These are phyloP conservation scores for Jordanella pulchra DNA, from an alignment of 2,797 vertebrate species.

Conservation along the genomic window DNA sequence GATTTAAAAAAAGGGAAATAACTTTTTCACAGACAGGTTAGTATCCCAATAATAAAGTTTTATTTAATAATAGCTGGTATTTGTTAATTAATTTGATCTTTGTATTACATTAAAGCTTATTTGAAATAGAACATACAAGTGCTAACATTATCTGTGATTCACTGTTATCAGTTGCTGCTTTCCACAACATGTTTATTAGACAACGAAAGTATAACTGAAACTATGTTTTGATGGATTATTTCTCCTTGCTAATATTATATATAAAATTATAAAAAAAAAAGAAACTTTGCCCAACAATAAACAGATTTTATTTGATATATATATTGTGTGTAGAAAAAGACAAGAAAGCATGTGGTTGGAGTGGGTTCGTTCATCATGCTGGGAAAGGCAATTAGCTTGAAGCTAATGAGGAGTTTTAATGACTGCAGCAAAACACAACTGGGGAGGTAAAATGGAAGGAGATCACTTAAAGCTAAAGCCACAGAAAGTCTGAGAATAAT, in stretches of 20 bases:
- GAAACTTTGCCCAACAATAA: not conserved
- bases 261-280: not conserved
- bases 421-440: constrained; percentile 59
- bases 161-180: not conserved
- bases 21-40: too few relatives aligned
- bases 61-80: too few relatives aligned
- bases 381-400: constrained; percentile 59
- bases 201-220: not conserved
- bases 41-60: too few relatives aligned
- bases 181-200: not conserved
- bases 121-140: not conserved
- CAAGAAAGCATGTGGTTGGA: constrained; percentile 17
- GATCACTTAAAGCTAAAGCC: constrained; percentile 36
- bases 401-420: constrained; percentile 69
- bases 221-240: not conserved
- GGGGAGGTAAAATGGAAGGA: constrained; percentile 33
- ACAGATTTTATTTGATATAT: constrained; percentile 7
- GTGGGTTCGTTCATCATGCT: constrained; percentile 37
- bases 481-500: constrained; percentile 17
- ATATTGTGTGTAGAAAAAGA: constrained; percentile 13
- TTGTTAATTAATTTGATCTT: too few relatives aligned
- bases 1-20: too few relatives aligned
- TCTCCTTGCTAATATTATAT: not conserved
- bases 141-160: not conserved
- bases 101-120: too few relatives aligned